Evolutionary conservation across 2,113 vertebrate species (phyloP).

Genomic region (Vimba vimba): DNA sequence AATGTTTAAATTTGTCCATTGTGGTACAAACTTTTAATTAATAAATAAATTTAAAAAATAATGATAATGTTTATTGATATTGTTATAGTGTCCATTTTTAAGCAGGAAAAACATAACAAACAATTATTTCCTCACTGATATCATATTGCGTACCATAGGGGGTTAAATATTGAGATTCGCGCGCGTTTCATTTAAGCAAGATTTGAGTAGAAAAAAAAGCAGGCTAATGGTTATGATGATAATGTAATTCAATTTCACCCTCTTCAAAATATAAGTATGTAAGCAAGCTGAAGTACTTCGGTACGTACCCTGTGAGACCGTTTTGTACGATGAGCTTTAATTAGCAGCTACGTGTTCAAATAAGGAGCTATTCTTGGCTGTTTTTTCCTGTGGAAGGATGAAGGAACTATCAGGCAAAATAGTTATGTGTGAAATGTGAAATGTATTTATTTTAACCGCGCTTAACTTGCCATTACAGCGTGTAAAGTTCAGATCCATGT

Average conservation of each 20-base stretch:
- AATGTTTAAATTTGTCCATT: no score
- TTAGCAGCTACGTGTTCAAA: slow-evolving; percentile 1
- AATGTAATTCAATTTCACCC: neutral
- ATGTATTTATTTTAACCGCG: neutral
- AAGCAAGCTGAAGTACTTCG: neutral
- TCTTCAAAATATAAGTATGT: neutral
- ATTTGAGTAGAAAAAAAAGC: no score
- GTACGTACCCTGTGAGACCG: neutral
- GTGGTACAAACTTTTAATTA: no score
- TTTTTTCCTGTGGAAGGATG: slow-evolving; percentile 1
- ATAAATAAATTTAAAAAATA: no score
- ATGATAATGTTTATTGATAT: no score
- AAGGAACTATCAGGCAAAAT: neutral
- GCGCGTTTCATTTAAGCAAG: no score
- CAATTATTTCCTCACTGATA: no score
- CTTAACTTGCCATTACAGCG: neutral
- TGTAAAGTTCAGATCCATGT: slow-evolving; percentile 31
- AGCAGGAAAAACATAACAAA: no score
- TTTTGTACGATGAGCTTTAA: neutral
- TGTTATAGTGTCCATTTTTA: no score
- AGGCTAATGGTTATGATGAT: no score
- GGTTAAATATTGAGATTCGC: neutral
- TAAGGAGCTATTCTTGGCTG: slow-evolving; percentile 13
- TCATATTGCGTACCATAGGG: no score
- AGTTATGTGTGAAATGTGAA: slow-evolving; percentile 10